These are phyloP conservation scores for Gnathonemus echidnorhynchus DNA, from an alignment of 2,113 vertebrate species.

Conservation along the genomic window DNA sequence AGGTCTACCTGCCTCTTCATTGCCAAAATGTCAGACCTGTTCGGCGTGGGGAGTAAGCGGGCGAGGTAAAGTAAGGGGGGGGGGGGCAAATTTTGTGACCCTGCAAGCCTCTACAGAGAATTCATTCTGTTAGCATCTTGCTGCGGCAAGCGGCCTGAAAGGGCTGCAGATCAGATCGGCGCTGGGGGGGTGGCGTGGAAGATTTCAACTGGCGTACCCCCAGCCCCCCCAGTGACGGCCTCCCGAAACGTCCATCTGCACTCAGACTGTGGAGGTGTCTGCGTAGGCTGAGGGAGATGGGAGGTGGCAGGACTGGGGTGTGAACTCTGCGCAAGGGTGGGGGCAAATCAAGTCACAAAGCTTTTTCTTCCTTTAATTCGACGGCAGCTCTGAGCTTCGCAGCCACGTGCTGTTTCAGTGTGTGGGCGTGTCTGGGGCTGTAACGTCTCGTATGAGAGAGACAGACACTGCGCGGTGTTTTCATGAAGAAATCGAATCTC, in stretches of 20 bases:
- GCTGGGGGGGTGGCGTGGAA: background rate
- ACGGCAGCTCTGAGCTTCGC: conserved; percentile 51
- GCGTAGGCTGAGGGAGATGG: conserved; percentile 4
- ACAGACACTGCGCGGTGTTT: background rate
- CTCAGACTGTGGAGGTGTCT: conserved; percentile 11
- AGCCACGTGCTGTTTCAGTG: conserved; percentile 62
- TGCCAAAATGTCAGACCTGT: conserved; percentile 8
- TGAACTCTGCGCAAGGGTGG: conserved; percentile 38
- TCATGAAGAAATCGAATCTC: background rate
- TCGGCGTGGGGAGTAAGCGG: background rate
- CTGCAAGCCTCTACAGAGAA: background rate
- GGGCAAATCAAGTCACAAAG: background rate
- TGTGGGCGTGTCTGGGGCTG: conserved; percentile 66
- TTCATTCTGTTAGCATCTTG: background rate
- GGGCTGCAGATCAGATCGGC: background rate
- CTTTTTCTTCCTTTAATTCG: background rate
- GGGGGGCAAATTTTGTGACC: background rate
- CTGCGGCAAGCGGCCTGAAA: background rate
- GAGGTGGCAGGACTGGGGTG: background rate
- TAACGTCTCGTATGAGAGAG: background rate
- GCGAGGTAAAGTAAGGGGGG: background rate
- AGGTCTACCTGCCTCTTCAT: conserved; percentile 3
- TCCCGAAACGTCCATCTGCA: background rate
- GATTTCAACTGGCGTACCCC: background rate
- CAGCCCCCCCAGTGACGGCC: background rate